These are phyloP conservation scores for Cancer borealis DNA, from an alignment of 2,888 invertebrate genomes.

Conservation along the genomic window DNA sequence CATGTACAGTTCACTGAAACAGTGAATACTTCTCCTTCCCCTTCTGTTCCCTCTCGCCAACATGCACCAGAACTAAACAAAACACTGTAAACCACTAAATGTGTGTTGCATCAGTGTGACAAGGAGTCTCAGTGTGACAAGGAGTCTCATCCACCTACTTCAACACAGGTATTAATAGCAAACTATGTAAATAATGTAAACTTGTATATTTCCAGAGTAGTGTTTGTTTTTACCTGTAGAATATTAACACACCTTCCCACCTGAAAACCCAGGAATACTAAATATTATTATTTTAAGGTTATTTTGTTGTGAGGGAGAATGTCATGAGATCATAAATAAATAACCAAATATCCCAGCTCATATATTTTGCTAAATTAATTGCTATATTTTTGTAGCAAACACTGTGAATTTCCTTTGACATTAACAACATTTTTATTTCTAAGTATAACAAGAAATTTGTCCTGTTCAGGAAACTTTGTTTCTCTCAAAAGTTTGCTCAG, in stretches of 20 bases:
- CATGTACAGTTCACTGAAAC: conserved; percentile 65
- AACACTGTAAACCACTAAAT: neutral
- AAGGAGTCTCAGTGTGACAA: conserved; percentile 14
- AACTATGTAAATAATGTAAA: conserved; percentile 24
- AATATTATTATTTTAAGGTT: neutral
- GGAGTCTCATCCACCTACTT: neutral
- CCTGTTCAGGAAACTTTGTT: neutral
- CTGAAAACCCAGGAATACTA: conserved; percentile 12
- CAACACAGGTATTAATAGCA: neutral
- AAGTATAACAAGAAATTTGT: neutral
- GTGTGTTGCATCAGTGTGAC: neutral
- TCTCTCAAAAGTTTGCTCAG: conserved; percentile 28
- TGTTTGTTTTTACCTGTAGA: conserved; percentile 2
- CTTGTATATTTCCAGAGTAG: conserved; percentile 18
- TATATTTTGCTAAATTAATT: neutral
- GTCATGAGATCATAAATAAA: neutral
- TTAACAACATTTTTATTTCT: conserved; percentile 6
- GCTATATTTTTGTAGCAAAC: neutral
- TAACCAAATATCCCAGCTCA: conserved; percentile 10
- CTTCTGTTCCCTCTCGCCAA: neutral
- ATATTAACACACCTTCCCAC: conserved; percentile 18
- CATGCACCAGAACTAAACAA: neutral
- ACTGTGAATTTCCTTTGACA: neutral
- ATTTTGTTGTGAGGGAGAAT: neutral
- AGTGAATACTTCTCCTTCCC: conserved; percentile 35